These are phyloP conservation scores for Lithophane socia DNA, from an alignment of 2,888 invertebrate genomes.

Conservation along the genomic window DNA sequence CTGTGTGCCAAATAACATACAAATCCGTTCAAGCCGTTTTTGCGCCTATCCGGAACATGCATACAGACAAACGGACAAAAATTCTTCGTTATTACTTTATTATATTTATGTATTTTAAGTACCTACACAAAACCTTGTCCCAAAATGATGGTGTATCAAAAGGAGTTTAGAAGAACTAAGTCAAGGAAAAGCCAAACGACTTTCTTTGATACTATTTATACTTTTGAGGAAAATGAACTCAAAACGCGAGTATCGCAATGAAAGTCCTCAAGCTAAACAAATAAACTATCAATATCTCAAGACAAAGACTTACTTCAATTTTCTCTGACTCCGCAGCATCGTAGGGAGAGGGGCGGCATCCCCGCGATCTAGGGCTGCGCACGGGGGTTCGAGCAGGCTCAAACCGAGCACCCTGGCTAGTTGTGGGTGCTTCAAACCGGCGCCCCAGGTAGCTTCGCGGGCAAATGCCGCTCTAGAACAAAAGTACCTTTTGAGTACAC, in stretches of 20 bases:
- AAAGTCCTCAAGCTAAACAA: neutral
- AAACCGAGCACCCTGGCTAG: constrained; percentile 95
- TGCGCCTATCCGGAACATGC: neutral
- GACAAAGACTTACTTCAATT: constrained; percentile 81
- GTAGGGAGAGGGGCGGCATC: constrained; percentile 95
- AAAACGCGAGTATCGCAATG: neutral
- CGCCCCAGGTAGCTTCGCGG: constrained; percentile 96
- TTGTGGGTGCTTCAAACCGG: constrained; percentile 95
- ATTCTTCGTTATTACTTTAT: neutral
- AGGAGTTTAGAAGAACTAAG: neutral
- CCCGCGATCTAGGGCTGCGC: constrained; percentile 97
- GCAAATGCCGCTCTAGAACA: constrained; percentile 94
- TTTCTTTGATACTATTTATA: neutral
- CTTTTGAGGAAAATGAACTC: neutral
- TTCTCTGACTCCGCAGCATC: constrained; percentile 90
- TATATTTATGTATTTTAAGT: neutral
- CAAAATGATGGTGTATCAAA: neutral
- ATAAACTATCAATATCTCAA: neutral
- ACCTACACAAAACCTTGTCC: neutral
- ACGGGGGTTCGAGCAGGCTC: constrained; percentile 96
- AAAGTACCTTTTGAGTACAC: constrained; percentile 19
- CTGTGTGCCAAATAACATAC: neutral
- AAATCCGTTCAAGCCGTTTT: neutral
- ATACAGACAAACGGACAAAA: neutral
- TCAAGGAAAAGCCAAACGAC: neutral